Evolutionary conservation across 30 jellyfish, hydroid and myxozoan species (phyloP), one percentile per base, ranked within the genome.

Genomic region (Sanderia malayensis): DNA sequence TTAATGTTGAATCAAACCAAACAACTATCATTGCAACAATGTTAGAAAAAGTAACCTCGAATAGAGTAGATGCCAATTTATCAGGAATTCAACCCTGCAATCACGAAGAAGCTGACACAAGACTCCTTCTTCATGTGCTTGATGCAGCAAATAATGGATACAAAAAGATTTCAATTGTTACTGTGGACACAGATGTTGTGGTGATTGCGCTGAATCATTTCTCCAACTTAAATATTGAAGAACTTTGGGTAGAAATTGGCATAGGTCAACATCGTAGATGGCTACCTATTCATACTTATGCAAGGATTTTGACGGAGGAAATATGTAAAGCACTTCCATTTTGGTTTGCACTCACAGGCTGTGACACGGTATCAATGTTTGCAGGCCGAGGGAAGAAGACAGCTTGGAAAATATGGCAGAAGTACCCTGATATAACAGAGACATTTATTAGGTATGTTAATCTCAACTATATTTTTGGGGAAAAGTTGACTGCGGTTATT

Each of bases 311-410:
- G 71, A 3, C 71, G 18, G 61, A 70, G 0, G 21, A 3, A 31
- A 49, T 74, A 19, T 58, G 86, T 71, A 3, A 18, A 1, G 76
- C 77, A 22, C 24, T 74, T 32, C 68, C 18, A 13, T 74, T 74
- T 30, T 58, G 67, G 77, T 74, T 13, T 20, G 76, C 76, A 58
- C 59, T 74, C 57, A 58, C 68, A 4, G 77, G 86, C 34, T 41
- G 86, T 52, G 83, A 71, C 21, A 71, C 83, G 15, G 83, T 71
- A 47, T 71, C 72, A 0, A 47, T 73, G 1, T 71, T 71, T 73
- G 49, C 62, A 0, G 70, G 72, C n/a, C 15, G 72, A 4, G 83
- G 73, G 4, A 71, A 71, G 58, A 71, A 31, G 27, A 71, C 53
- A 44, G 21, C 46, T 4, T 71, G 72, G 83, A 73, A 71, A 2